phyloP scores from a whole-genome alignment of 2,888 invertebrate genomes.

The Hartigia nigra region DNA sequence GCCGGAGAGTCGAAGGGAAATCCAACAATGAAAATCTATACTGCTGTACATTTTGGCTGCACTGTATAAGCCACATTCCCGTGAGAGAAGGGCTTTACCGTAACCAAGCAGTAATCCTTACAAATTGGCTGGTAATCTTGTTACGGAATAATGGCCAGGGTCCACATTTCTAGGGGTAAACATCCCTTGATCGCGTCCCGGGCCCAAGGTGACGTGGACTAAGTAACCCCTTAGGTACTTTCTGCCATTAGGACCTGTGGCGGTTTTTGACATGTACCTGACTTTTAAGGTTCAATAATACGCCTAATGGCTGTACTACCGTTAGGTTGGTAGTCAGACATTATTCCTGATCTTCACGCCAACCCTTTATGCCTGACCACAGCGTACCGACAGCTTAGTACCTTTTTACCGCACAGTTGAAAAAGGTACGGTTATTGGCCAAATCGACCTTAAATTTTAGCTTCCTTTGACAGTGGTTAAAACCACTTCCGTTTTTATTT shows the following conservation, averaged over 20 bases:
- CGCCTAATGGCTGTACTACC: slow-evolving; percentile 49
- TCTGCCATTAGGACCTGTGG: not conserved
- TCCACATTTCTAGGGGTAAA: not conserved
- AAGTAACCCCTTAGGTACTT: not conserved
- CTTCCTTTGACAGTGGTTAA: not conserved
- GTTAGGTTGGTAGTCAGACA: slow-evolving; percentile 44
- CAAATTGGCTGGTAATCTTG: slow-evolving; percentile 51
- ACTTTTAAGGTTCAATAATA: slow-evolving; percentile 30
- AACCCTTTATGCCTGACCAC: slow-evolving; percentile 39
- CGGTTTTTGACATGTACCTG: slow-evolving; percentile 21
- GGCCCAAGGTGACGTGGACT: not conserved
- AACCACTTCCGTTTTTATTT: slow-evolving; percentile 15
- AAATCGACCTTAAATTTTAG: not conserved
- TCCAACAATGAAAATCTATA: not conserved
- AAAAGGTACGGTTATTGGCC: slow-evolving; percentile 3
- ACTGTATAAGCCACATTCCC: not conserved
- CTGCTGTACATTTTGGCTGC: not conserved
- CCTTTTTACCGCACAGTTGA: slow-evolving; percentile 12
- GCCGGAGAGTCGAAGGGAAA: not conserved
- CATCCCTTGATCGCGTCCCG: not conserved
- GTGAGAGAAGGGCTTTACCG: not conserved
- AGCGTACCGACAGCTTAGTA: slow-evolving; percentile 14
- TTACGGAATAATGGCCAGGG: slow-evolving; percentile 39
- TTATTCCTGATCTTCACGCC: slow-evolving; percentile 56
- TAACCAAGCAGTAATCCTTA: slow-evolving; percentile 38